Evolutionary conservation across 2,888 invertebrate genomes (phyloP).

Genomic region (Cybosia mesomella): DNA sequence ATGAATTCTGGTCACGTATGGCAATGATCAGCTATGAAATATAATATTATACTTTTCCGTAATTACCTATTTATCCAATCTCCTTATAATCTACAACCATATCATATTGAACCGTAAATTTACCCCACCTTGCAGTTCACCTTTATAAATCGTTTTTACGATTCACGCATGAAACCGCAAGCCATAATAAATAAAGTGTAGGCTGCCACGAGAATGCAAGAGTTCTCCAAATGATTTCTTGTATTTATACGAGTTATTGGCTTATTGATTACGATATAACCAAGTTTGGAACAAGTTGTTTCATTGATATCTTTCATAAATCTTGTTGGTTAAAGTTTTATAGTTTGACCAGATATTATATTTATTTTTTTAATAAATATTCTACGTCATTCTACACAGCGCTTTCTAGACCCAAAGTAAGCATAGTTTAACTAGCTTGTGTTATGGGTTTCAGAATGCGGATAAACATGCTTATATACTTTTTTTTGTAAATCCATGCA

Average conservation of each 20-base stretch:
- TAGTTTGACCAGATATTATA: not conserved
- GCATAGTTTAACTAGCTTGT: too few species aligned
- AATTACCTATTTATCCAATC: not conserved
- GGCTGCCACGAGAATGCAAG: not conserved
- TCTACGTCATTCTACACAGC: too few species aligned
- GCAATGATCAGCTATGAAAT: too few species aligned
- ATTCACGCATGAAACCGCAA: not conserved
- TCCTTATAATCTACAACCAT: not conserved
- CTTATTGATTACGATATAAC: slow-evolving; percentile 19
- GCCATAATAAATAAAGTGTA: slow-evolving; percentile 1
- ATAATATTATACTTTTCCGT: too few species aligned
- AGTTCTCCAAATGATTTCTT: slow-evolving; percentile 22
- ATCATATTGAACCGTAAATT: not conserved
- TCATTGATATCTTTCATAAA: slow-evolving; percentile 19
- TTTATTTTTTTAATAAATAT: too few species aligned
- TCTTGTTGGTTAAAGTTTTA: slow-evolving; percentile 7
- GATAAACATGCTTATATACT: too few species aligned
- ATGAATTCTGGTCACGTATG: too few species aligned
- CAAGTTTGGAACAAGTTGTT: slow-evolving; percentile 26
- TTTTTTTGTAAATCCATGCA: too few species aligned
- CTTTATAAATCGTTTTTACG: slow-evolving; percentile 10
- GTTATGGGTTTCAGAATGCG: too few species aligned
- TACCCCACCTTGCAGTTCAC: slow-evolving; percentile 2
- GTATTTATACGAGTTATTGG: slow-evolving; percentile 18
- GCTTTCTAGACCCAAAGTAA: too few species aligned